phyloP scores from a whole-genome alignment of 2,797 vertebrate species.

The Pseudochaenichthys georgianus region DNA sequence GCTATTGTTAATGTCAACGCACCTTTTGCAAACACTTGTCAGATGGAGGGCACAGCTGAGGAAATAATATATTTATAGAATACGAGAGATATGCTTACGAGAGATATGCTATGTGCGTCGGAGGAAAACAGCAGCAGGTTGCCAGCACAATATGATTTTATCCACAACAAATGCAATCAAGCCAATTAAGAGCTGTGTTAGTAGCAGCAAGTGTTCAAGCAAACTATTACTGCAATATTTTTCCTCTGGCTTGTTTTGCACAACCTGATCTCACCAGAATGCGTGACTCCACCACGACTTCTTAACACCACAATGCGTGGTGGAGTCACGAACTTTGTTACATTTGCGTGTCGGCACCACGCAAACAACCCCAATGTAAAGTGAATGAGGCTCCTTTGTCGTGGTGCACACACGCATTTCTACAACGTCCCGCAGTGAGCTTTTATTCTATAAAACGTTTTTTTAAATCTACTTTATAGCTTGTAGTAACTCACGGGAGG shows the following conservation, averaged over 20 bases:
- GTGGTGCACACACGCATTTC: too few relatives aligned
- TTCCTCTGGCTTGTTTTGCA: slow-evolving; percentile 29
- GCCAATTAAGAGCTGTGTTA: slow-evolving; percentile 57
- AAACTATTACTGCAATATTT: slow-evolving; percentile 29
- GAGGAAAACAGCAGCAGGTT: slow-evolving; percentile 45
- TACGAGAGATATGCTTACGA: background rate
- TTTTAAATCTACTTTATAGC: too few relatives aligned
- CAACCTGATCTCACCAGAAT: too few relatives aligned
- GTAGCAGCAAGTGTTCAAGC: slow-evolving; percentile 22
- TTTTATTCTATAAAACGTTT: too few relatives aligned
- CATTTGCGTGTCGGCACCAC: too few relatives aligned
- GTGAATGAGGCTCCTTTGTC: too few relatives aligned
- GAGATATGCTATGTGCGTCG: slow-evolving; percentile 14
- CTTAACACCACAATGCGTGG: too few relatives aligned
- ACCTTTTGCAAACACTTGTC: slow-evolving; percentile 44
- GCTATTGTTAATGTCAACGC: slow-evolving; percentile 38
- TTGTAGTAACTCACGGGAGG: too few relatives aligned
- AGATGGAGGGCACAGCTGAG: slow-evolving; percentile 8
- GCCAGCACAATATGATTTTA: slow-evolving; percentile 37
- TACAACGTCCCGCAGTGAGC: too few relatives aligned
- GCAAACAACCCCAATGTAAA: too few relatives aligned
- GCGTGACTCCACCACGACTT: too few relatives aligned
- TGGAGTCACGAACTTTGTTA: too few relatives aligned
- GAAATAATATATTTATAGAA: slow-evolving; percentile 18
- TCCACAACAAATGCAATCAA: slow-evolving; percentile 58